These are phyloP conservation scores for Vanessa cardui DNA, from an alignment of 2,888 invertebrate genomes.

Conservation along the genomic window DNA sequence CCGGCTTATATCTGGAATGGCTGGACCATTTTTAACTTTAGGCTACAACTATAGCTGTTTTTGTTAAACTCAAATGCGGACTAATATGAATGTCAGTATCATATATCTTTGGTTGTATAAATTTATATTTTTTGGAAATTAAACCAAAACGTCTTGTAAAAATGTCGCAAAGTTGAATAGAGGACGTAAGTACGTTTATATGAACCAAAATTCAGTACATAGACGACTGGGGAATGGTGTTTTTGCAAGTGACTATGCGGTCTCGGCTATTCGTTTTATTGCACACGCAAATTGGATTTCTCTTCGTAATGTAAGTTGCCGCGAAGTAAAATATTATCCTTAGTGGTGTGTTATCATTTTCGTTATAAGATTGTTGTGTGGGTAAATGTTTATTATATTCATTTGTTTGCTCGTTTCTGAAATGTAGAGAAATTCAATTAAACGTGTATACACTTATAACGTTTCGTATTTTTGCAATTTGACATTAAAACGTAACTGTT, in stretches of 20 bases:
- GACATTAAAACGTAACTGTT: no score
- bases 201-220: constrained; percentile 22
- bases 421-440: no score
- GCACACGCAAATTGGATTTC: constrained; percentile 66
- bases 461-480: no score
- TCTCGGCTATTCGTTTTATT: constrained; percentile 59
- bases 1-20: no score
- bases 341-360: constrained; percentile 3
- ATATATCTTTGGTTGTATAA: no score
- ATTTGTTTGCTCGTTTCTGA: no score
- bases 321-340: constrained; percentile 43
- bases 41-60: no score
- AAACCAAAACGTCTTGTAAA: neutral
- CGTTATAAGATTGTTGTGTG: neutral
- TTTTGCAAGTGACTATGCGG: constrained; percentile 27
- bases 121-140: no score
- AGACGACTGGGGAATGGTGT: constrained; percentile 31
- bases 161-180: neutral
- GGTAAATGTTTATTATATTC: neutral
- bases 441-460: no score
- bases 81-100: no score
- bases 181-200: constrained; percentile 20
- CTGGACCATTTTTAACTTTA: no score
- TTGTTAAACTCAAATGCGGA: no score
- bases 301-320: constrained; percentile 50